Evolutionary conservation across 2,888 invertebrate genomes (phyloP), one percentile per base, ranked within the genome.

Genomic region (Ectemnius cavifrons): DNA sequence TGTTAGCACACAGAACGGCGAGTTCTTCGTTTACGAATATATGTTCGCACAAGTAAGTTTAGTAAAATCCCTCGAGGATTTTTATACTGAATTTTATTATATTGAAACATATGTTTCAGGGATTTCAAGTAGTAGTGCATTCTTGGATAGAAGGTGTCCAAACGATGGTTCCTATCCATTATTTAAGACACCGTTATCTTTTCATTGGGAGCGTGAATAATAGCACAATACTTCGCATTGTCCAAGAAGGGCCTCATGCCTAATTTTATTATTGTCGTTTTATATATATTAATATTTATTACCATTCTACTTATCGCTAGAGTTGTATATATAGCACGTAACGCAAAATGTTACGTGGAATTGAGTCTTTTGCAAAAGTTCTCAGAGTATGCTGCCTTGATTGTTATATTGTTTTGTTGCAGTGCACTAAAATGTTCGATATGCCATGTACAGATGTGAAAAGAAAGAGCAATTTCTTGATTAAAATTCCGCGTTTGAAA

Each of bases 1-100:
- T 27, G 80, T 86, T 6, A 83, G 84, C 3, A 89, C 88, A 4
- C 80, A 85, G 46, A 78, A 82, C 16, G 87, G 85, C 61, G 74
- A 73, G 58, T 84, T 88, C 46, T 84, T 84, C 62, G 65, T 89
- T 61, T 88, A 89, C 61, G 85, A 88, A 71, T 88, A 86, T 63
- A 85, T 82, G 83, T 80, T 81, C 27, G 76, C 75, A 2, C 85
- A 80, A 77, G 88, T 87, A 86, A 81, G 78, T 58, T 20, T 14
- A 16, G 14, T 23, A 16, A 11, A 45, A 47, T 66, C 60, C 49
- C 23, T 23, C 23, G 2, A 23, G 3, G 1, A 46, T 58, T 63
- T 37, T 37, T 13, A 4, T 16, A 14, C 1, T 13, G 45, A n/a
- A 16, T 52, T 27, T 66, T 56, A 61, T 52, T 52, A 71, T 37